Conservation (phyloP, 2,797 vertebrate genomes). For the Helostoma temminkii region DNA sequence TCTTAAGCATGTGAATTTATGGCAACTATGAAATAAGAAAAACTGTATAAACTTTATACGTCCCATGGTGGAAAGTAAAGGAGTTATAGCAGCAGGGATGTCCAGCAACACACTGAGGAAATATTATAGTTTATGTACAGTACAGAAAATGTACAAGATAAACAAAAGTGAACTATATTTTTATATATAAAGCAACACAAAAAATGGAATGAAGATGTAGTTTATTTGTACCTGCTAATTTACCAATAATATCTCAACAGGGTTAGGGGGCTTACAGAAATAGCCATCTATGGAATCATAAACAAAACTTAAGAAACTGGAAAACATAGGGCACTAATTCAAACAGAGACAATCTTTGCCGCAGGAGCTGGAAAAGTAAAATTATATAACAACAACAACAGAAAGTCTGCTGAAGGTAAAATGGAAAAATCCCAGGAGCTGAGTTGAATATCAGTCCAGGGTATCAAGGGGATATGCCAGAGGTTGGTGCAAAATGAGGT, state of each 20-base stretch:
- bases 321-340: not conserved
- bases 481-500: constrained; percentile 7
- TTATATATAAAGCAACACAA: not conserved
- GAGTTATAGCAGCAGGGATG: not conserved
- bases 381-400: constrained; percentile 8
- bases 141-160: not conserved
- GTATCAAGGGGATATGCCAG: constrained; percentile 6
- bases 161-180: not conserved
- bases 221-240: not conserved
- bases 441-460: constrained; percentile 16
- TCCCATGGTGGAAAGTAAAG: not conserved
- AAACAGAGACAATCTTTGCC: not conserved
- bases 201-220: too few species aligned
- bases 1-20: constrained; percentile 4
- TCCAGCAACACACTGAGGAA: not conserved
- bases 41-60: constrained; percentile 3
- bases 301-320: not conserved
- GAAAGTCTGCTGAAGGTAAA: constrained; percentile 23
- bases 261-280: not conserved
- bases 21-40: constrained; percentile 8
- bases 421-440: not conserved
- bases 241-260: not conserved
- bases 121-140: not conserved
- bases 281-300: not conserved
- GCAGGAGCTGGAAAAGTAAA: constrained; percentile 11